A percentile compares a stretch with the other conserved stretches of the same genome.
Conservation (phyloP, 1,140 invertebrate species). For the Drosophila parvula region DNA sequence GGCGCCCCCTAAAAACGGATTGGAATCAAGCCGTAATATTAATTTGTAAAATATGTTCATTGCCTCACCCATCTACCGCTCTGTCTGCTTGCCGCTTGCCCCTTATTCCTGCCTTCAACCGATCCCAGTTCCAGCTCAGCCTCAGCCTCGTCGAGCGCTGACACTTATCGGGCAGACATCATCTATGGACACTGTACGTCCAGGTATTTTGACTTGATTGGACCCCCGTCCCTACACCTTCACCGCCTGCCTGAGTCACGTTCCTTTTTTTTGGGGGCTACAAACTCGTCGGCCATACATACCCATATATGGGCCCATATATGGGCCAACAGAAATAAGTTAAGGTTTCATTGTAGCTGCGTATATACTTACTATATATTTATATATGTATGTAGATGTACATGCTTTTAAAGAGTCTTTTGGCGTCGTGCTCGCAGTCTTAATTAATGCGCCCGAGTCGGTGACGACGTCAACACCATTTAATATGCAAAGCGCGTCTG, state of each 20-base stretch:
- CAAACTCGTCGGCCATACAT: slow-evolving; percentile 48
- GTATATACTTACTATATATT: slow-evolving; percentile 20
- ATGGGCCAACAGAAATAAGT: slow-evolving; percentile 44
- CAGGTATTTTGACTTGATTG: slow-evolving; percentile 52
- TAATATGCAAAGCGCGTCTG: slow-evolving; percentile 71
- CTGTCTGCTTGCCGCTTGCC: background rate
- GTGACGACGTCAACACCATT: slow-evolving; percentile 46
- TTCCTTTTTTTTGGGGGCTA: slow-evolving; percentile 56
- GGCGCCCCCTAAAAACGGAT: slow-evolving; percentile 59
- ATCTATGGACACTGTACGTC: slow-evolving; percentile 56
- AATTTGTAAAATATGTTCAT: slow-evolving; percentile 73
- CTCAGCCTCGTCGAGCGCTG: slow-evolving; percentile 47
- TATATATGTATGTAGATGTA: slow-evolving; percentile 11
- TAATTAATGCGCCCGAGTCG: slow-evolving; percentile 67
- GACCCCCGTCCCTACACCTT: slow-evolving; percentile 7
- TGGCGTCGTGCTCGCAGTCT: slow-evolving; percentile 43
- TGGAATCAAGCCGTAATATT: slow-evolving; percentile 50
- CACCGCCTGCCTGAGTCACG: slow-evolving; percentile 60
- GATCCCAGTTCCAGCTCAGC: slow-evolving; percentile 41
- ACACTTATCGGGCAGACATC: slow-evolving; percentile 64
- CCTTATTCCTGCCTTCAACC: slow-evolving; percentile 1
- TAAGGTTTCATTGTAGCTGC: slow-evolving; percentile 67
- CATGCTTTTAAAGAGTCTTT: slow-evolving; percentile 38
- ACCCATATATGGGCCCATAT: slow-evolving; percentile 39
- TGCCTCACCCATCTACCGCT: slow-evolving; percentile 52